Percentiles rank a stretch among this genome's conserved stretches.
Conservation (phyloP, 1,140 invertebrate genomes). For the Cataglyphis hispanica region DNA sequence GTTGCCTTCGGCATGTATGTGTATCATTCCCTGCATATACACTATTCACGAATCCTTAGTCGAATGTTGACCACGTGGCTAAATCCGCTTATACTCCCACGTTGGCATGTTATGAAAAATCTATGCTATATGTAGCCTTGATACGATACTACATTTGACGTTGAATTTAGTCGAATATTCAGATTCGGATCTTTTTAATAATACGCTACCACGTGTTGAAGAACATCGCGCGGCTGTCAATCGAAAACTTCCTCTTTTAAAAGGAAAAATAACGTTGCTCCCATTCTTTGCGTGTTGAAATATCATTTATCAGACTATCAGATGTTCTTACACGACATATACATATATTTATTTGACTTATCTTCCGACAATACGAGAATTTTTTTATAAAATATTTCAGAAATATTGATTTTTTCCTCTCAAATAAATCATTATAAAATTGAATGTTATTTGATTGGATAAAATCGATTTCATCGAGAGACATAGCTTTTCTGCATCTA, state of each 20-base stretch:
- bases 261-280: background rate
- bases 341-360: background rate
- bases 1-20: background rate
- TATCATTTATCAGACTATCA: background rate
- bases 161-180: slow-evolving; percentile 21
- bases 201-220: background rate
- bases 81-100: slow-evolving; percentile 33
- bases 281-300: background rate
- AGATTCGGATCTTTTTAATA: background rate
- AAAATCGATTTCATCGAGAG: background rate
- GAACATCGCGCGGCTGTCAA: background rate
- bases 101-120: slow-evolving; percentile 52
- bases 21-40: slow-evolving; percentile 4
- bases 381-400: background rate
- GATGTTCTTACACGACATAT: background rate
- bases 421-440: no score
- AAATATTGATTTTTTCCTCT: no score
- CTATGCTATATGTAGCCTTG: slow-evolving; percentile 31
- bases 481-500: background rate
- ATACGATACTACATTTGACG: slow-evolving; percentile 23
- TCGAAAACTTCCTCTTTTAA: background rate
- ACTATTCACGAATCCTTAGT: slow-evolving; percentile 53
- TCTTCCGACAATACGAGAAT: background rate
- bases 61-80: slow-evolving; percentile 50
- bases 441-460: background rate